Evolutionary conservation across 2,888 invertebrate species (phyloP), one percentile per base, ranked within the genome.

Genomic region (Eremobia ochroleuca): DNA sequence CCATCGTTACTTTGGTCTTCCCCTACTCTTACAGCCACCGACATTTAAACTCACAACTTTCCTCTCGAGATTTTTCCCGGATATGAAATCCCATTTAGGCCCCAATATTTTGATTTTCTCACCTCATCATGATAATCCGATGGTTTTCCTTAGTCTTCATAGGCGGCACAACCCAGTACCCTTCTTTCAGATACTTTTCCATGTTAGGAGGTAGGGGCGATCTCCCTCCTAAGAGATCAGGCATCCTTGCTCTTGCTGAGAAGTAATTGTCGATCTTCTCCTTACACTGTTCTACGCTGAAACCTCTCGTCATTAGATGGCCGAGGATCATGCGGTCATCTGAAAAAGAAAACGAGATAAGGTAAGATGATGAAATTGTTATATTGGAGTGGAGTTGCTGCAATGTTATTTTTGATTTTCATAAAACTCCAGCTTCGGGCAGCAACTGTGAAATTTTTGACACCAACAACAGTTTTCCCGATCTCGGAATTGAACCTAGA

Each of bases 181-280:
- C 86, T 46, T 86, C 74, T 6, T 77, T 86, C 1, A 87, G 11
- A 28, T 81, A 87, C 18, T 67, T 79, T 0, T 13, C 73, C 62
- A 79, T 67, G 25, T 75, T 79, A 1, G 68, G 49, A 11, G 80
- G 0, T 0, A 85, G 4, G 0, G 88, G 88, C 0, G 58, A 25
- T 21, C 88, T 69, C 0, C 67, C 78, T 3, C 73, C 73, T 9
- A 91, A 65, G 6, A 93, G 62, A 6, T 93, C 92, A 0, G 88
- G 86, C 87, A 90, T 89, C 21, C 76, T 88, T 21, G 70, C 66
- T 31, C 87, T 81, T 0, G 89, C 87, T 37, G 88, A 82, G 79
- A 88, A 91, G 79, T 89, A 91, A 80, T 90, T 90, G 52, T 93
- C 93, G 5, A 93, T 76, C 55, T 89, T 90, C 71, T 87, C 82